Evolutionary conservation across 1,140 invertebrate species (phyloP), one percentile per base, ranked within the genome.

Genomic region (Drosophila cardini): DNA sequence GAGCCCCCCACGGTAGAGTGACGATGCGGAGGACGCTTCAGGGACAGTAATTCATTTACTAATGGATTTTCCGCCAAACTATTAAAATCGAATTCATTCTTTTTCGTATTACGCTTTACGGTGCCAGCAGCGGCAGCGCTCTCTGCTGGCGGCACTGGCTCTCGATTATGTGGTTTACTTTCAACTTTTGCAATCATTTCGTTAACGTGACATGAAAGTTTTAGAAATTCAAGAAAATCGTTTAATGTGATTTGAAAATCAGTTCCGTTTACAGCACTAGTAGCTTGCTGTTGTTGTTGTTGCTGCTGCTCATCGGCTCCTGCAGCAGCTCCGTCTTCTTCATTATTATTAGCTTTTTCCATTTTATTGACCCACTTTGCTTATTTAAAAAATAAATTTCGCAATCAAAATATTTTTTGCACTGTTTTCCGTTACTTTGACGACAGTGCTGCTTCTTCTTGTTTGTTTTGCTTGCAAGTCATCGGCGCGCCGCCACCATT

Each of bases 161-260:
- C 81, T 45, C 84, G 68, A 18, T 60, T 80, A n/a, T 80, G 67
- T 43, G 67, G 48, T 55, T 84, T 90, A 34, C 34, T 80, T 34
- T 90, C 86, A 9, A 69, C 69, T 70, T 85, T 78, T 40, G 86
- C 67, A 73, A 90, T 91, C 79, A 91, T 90, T 70, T 92, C 91
- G 73, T 92, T 91, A 5, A 92, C 90, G 63, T 91, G 87, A 76
- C 91, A 92, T 42, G 90, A 91, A 48, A 92, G 72, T 76, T 92
- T 92, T 26, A 92, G 58, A 78, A 92, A 92, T 58, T 92, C 82
- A 40, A 92, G 69, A 80, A 92, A 92, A 45, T 92, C 85, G 58
- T 92, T 86, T 61, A 92, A 83, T 62, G 70, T 83, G 68, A 92
- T 92, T 80, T 84, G 84, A 80, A 89, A 90, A 46, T 89, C 84